Conservation (phyloP, 2,113 vertebrate genomes). For the Megaceryle torquata region DNA sequence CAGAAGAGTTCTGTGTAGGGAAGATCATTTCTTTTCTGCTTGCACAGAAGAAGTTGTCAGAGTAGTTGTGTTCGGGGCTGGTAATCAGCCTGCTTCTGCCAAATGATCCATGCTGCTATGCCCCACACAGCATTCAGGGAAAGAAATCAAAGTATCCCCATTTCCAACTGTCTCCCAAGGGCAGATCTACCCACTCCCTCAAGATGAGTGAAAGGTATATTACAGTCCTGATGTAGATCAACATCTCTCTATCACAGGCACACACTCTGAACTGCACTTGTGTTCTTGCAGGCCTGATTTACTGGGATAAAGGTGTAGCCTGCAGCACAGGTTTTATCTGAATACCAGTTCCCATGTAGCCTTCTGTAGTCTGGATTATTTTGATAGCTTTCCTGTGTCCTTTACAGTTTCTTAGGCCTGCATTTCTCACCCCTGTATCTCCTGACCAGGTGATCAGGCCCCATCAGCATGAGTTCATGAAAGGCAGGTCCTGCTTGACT, state of each 20-base stretch:
- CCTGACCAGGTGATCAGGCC: background rate
- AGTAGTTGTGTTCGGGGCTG: background rate
- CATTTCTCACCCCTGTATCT: background rate
- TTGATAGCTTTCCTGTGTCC: background rate
- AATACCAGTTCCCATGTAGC: background rate
- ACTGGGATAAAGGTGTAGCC: background rate
- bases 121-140: background rate
- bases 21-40: background rate
- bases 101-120: background rate
- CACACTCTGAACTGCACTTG: background rate
- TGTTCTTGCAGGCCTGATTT: background rate
- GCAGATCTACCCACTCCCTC: background rate
- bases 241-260: background rate
- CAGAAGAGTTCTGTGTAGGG: background rate
- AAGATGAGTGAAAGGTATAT: background rate
- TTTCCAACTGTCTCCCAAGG: background rate
- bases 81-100: background rate
- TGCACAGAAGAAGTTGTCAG: background rate
- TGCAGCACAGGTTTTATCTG: background rate
- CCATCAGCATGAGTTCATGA: background rate
- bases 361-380: background rate
- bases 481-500: too few relatives aligned
- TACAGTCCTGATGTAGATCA: background rate
- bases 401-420: background rate
- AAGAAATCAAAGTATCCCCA: background rate